Evolutionary conservation across 2,113 vertebrate species (phyloP), one percentile per base, ranked within the genome.

Genomic region (Rana temporaria): DNA sequence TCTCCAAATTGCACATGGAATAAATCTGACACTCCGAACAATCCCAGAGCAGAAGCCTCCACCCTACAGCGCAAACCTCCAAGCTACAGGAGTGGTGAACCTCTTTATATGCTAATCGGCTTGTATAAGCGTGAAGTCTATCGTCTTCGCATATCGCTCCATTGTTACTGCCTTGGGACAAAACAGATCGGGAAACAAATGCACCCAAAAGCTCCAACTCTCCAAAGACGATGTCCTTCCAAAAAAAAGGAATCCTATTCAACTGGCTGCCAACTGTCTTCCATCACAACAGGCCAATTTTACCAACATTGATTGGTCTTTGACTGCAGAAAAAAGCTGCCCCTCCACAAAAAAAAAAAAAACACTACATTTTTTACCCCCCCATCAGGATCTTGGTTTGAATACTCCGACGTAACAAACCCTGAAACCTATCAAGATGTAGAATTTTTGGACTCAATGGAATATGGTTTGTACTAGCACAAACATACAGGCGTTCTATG

Each of bases 71-170:
- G 17, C 32, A 75, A 38, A 32, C 56, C 18, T 71, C 69, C 16
- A 53, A 24, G 42, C 20, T 53, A 38, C 30, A 38, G 30, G 55
- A 62, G 72, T 32, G 18, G 22, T 19, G 70, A 22, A 57, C 52
- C 26, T 73, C 70, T 73, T 73, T 73, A 73, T 73, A 73, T 73
- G 70, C 53, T 32, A 73, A 73, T 55, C 26, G 24, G 53, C 5
- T 56, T 14, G 4, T 60, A 32, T 63, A 75, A 17, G n/a, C 7
- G 56, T 17, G 17, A 59, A 59, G 70, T 56, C 30, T 59, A n/a
- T 26, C 26, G 55, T 32, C 24, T 0, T 6, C 0, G 24, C 42
- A 53, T 4, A 48, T 71, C 20, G 7, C 42, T n/a, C 72, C 72
- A 75, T 75, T 75, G 72, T 75, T 57, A 5, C 24, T 16, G 7